Conservation (phyloP, 2,888 invertebrate species). For the Sarcophaga caerulescens region DNA sequence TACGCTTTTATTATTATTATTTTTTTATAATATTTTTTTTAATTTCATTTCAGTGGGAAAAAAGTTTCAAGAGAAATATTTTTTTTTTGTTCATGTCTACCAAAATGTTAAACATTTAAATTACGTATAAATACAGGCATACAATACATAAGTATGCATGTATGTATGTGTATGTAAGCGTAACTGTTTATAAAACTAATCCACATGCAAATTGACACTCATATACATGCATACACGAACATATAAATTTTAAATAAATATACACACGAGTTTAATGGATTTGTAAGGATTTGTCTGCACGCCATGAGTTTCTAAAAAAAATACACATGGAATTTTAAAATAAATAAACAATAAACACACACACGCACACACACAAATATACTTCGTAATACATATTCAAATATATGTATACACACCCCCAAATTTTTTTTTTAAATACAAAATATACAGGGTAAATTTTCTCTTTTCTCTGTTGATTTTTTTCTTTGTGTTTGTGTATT, state of each 20-base stretch:
- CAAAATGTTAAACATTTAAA: background rate
- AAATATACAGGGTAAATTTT: background rate
- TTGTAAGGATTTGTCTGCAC: conserved; percentile 57
- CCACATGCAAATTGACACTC: conserved; percentile 7
- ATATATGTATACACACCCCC: background rate
- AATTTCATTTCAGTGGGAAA: background rate
- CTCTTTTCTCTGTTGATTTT: conserved; percentile 7
- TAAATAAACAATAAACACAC: conserved; percentile 6
- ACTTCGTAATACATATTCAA: background rate
- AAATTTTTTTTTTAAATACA: background rate
- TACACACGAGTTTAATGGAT: conserved; percentile 46
- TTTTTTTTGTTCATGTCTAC: background rate
- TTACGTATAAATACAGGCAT: background rate
- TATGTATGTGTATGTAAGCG: background rate
- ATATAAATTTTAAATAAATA: conserved; percentile 22
- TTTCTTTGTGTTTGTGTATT: background rate
- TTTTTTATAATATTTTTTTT: background rate
- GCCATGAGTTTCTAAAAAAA: conserved; percentile 25
- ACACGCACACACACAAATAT: background rate
- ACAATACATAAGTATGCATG: background rate
- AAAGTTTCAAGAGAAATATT: background rate
- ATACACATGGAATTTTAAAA: conserved; percentile 43
- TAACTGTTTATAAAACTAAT: conserved; percentile 12
- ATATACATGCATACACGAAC: conserved; percentile 4
- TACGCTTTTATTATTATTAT: background rate